A percentile compares a stretch with the other conserved stretches of the same genome.
These are phyloP conservation scores for Phodopus roborovskii DNA, from an alignment of 2,113 vertebrate species.

Conservation along the genomic window DNA sequence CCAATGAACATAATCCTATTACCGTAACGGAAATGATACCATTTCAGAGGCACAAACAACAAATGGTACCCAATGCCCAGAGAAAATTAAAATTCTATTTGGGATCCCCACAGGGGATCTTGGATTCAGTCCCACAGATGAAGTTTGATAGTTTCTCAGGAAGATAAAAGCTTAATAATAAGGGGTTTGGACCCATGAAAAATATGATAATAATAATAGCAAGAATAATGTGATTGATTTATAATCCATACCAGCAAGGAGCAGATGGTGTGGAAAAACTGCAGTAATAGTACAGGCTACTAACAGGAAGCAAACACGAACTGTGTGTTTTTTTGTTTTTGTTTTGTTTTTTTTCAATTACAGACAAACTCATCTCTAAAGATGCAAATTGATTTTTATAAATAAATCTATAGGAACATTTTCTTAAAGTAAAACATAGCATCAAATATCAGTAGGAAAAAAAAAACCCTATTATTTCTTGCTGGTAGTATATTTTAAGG, in stretches of 20 bases:
- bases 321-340: background rate
- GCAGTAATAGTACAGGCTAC: slow-evolving; percentile 32
- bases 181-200: slow-evolving; percentile 58
- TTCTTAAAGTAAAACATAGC: slow-evolving; percentile 37
- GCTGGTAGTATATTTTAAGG: slow-evolving; percentile 8
- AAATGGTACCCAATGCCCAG: slow-evolving; percentile 75
- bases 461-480: background rate
- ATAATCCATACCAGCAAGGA: slow-evolving; percentile 41
- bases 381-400: slow-evolving; percentile 46
- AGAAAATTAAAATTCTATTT: slow-evolving; percentile 84
- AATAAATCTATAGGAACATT: slow-evolving; percentile 50
- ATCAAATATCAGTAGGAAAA: background rate
- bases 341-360: slow-evolving; percentile 12
- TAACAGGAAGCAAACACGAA: slow-evolving; percentile 51
- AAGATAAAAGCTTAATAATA: slow-evolving; percentile 76
- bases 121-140: slow-evolving; percentile 54
- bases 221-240: slow-evolving; percentile 72
- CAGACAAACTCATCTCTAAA: slow-evolving; percentile 54
- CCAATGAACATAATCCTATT: slow-evolving; percentile 75
- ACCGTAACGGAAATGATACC: slow-evolving; percentile 78
- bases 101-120: slow-evolving; percentile 71
- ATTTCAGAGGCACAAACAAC: slow-evolving; percentile 78
- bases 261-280: slow-evolving; percentile 58
- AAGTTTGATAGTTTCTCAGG: slow-evolving; percentile 77
- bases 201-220: slow-evolving; percentile 55